A percentile compares a stretch with the other conserved stretches of the same genome.
Conservation (phyloP, 2,113 vertebrate genomes). For the Choloepus hoffmanni region DNA sequence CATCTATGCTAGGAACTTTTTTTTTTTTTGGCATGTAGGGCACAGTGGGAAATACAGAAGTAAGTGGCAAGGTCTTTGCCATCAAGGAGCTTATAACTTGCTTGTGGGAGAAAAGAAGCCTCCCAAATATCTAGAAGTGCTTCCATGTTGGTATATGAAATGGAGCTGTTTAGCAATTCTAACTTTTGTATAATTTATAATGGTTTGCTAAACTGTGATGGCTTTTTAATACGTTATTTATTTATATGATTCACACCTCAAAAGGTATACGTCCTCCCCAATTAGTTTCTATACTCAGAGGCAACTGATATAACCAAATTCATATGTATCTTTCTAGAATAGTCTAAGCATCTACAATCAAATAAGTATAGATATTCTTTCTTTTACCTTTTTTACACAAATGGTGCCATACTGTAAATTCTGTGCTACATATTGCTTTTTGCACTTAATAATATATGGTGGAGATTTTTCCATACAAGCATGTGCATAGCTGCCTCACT, state of each 20-base stretch:
- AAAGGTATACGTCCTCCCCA: neutral
- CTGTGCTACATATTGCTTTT: neutral
- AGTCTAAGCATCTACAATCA: neutral
- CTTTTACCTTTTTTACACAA: slow-evolving; percentile 2
- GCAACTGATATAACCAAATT: neutral
- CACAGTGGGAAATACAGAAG: neutral
- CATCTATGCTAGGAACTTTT: neutral
- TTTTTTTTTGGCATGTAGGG: neutral
- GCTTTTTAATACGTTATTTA: neutral
- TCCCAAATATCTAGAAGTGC: neutral
- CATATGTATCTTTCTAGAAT: neutral
- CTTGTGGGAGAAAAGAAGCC: slow-evolving; percentile 6
- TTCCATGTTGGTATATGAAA: neutral
- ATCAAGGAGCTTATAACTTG: neutral
- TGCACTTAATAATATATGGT: neutral
- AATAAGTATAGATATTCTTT: slow-evolving; percentile 20
- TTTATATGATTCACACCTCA: neutral
- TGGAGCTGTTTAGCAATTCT: neutral
- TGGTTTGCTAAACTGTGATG: slow-evolving; percentile 37
- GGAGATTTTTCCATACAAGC: neutral
- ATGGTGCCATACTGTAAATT: neutral
- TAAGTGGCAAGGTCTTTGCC: neutral
- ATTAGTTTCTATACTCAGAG: slow-evolving; percentile 16
- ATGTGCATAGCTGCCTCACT: neutral
- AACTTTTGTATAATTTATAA: neutral